phyloP scores from a whole-genome alignment of 2,113 vertebrate genomes.

The Callionymus lyra region DNA sequence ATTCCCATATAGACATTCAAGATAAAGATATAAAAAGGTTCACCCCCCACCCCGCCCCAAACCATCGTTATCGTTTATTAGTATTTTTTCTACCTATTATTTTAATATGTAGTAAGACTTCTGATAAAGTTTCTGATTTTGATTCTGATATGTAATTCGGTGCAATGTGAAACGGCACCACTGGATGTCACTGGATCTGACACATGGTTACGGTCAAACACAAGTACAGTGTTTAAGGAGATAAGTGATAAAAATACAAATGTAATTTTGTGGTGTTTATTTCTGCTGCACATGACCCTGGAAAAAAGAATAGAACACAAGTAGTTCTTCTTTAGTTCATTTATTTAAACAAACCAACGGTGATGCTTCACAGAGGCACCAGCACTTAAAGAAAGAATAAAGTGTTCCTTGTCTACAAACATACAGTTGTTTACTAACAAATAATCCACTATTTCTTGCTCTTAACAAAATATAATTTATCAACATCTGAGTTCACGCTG shows the following conservation, averaged over 20 bases:
- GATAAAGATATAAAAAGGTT: too few relatives aligned
- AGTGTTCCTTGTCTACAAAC: too few relatives aligned
- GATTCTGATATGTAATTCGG: too few relatives aligned
- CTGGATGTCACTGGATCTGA: neutral
- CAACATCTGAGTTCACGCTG: slow-evolving; percentile 12
- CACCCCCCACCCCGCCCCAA: too few relatives aligned
- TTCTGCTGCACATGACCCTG: slow-evolving; percentile 37
- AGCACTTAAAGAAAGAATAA: neutral
- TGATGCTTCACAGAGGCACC: slow-evolving; percentile 48
- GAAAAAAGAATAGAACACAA: slow-evolving; percentile 36
- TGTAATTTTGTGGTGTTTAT: slow-evolving; percentile 38
- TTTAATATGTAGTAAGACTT: too few relatives aligned
- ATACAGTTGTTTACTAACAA: too few relatives aligned
- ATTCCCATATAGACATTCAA: too few relatives aligned
- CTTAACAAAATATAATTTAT: slow-evolving; percentile 13
- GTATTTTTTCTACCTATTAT: too few relatives aligned
- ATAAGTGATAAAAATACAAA: too few relatives aligned
- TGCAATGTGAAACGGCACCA: too few relatives aligned
- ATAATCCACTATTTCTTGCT: neutral
- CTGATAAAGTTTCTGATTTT: too few relatives aligned
- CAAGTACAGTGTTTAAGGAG: slow-evolving; percentile 43
- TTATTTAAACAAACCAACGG: slow-evolving; percentile 5
- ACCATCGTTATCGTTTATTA: too few relatives aligned
- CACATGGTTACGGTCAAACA: neutral
- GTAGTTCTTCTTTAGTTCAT: slow-evolving; percentile 4